Base-by-base conservation (phyloP, 2,888 invertebrate species). In the Drosophila leonis region DNA sequence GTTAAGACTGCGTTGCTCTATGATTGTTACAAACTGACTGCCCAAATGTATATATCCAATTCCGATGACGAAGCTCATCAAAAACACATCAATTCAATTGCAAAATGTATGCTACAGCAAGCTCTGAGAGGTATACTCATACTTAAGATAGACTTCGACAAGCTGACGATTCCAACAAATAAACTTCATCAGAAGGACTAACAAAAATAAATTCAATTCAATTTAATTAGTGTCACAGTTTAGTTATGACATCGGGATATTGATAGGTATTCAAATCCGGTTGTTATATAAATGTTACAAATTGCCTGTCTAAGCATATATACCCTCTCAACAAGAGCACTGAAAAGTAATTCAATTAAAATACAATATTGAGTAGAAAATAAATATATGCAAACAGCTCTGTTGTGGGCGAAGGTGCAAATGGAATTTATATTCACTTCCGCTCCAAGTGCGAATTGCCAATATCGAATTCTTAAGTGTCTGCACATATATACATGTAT, bases 371-470 rank as follows among this genome's bases (percentile, higher is more conserved):
- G 35, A 37, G 37, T 20, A 48, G 37, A 48, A 35, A 48, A 48
- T 54, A 54, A 54, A 54, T 39, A 37, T 37, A 59, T 48, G 59
- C 59, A 37, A 59, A 65, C 9, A 13, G 49, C 49, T 49, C 52
- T 31, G 46, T 54, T 33, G 54, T 56, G 39, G 39, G 68, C 68
- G 68, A 54, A 69, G 69, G 69, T 69, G 69, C 56, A 51, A 76
- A 73, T 61, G 52, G 57, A 67, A 64, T 52, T 56, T 41, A 18
- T 57, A 61, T 60, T 46, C 59, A 33, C 37, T 77, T 74, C 74
- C 78, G 69, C 54, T 24, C 48, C 56, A 65, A 60, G 39, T 74
- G 68, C 74, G 48, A 73, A 68, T 59, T 57, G 55, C 35, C 74
- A 65, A 77, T 69, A 63, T 69, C 27, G 60, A 35, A 64, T 60